Evolutionary conservation across 2,113 vertebrate species (phyloP), one percentile per base, ranked within the genome.

Genomic region (Syrrhaptes paradoxus): DNA sequence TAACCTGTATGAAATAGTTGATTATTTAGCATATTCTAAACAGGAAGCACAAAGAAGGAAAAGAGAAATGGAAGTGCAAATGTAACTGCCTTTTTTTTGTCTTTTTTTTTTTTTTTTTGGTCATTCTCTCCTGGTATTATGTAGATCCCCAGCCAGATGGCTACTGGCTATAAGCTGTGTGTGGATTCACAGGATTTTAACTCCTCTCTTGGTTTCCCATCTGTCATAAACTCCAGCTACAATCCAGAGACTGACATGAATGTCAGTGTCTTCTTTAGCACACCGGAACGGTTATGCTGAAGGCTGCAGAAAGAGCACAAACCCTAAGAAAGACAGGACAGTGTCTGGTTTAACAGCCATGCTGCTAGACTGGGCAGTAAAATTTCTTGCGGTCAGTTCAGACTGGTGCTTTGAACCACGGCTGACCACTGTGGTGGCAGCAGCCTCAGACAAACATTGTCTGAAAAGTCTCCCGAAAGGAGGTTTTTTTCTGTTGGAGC

Each of bases 151-250:
- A 92, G 91, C 92, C 96, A 97, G 94, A 96, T 95, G 95, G 95
- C 95, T 91, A 90, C 94, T 95, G 96, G 94, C 92, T 96, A 85
- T 97, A 95, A 95, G 84, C 86, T 95, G 43, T 92, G 85, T 46
- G 75, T 94, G 84, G 89, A 95, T 95, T 96, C 95, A 72, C 77
- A 92, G 91, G 89, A 96, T 96, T 95, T 96, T 95, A 95, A 92
- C 94, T 96, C 91, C 93, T 95, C 89, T 94, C 62, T 96, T 96
- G 76, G 73, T 79, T 92, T 86, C 90, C 96, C 96, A 97, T 97
- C 96, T 97, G 96, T 95, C 73, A 78, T 90, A 86, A 93, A 84
- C 90, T 89, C 28, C 29, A 91, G 65, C 86, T 75, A 70, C 76
- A 94, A 92, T 87, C 92, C 83, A 90, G 92, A 84, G 66, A 84